These are phyloP conservation scores for Drosophila anomalata DNA, from an alignment of 2,888 invertebrate genomes.

Conservation along the genomic window DNA sequence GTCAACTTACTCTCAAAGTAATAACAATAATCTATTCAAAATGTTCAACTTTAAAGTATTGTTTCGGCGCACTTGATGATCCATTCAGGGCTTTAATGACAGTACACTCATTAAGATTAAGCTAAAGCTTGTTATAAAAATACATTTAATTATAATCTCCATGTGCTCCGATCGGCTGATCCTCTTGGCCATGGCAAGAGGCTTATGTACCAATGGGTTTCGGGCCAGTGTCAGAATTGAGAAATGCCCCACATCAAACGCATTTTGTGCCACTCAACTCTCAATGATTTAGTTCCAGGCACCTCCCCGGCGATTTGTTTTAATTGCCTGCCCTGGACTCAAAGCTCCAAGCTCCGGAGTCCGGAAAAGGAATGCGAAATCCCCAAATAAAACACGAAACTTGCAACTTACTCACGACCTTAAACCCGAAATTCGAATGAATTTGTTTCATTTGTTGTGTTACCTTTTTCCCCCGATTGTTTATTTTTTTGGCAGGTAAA, in stretches of 20 bases:
- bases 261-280: slow-evolving; percentile 42
- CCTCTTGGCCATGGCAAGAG: slow-evolving; percentile 60
- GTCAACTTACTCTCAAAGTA: neutral
- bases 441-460: slow-evolving; percentile 53
- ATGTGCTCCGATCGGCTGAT: slow-evolving; percentile 35
- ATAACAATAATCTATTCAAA: slow-evolving; percentile 23
- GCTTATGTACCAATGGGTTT: slow-evolving; percentile 32
- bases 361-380: slow-evolving; percentile 38
- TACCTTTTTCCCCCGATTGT: slow-evolving; percentile 41
- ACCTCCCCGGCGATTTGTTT: slow-evolving; percentile 52
- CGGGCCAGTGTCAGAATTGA: slow-evolving; percentile 38
- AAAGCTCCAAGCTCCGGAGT: neutral
- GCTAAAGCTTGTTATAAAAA: slow-evolving; percentile 53
- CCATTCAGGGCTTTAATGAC: slow-evolving; percentile 20
- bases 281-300: slow-evolving; percentile 57
- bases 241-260: slow-evolving; percentile 44
- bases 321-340: slow-evolving; percentile 54
- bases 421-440: slow-evolving; percentile 70
- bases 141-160: slow-evolving; percentile 17
- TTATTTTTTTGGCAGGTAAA: slow-evolving; percentile 38
- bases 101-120: slow-evolving; percentile 57
- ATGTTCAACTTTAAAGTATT: slow-evolving; percentile 2
- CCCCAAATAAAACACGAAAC: slow-evolving; percentile 23
- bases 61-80: neutral
- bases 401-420: slow-evolving; percentile 66